phyloP scores from a whole-genome alignment of 2,888 invertebrate genomes.

The Latrodectus elegans region DNA sequence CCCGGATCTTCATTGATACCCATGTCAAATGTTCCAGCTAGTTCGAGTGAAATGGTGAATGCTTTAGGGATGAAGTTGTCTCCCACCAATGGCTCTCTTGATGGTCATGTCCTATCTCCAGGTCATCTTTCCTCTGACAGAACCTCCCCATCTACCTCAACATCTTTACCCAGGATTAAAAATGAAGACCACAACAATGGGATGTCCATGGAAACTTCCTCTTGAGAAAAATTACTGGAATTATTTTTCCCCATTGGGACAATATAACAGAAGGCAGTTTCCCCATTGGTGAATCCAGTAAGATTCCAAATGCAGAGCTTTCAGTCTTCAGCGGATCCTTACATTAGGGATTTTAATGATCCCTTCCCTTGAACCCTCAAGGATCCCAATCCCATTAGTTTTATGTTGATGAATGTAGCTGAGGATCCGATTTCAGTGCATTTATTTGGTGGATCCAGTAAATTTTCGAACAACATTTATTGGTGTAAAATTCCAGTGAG shows the following conservation, averaged over 20 bases:
- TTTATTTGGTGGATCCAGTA: not conserved
- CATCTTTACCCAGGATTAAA: constrained; percentile 29
- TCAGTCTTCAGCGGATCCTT: not conserved
- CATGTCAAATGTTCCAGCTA: constrained; percentile 43
- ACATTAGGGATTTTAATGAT: too few species aligned
- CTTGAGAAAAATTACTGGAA: constrained; percentile 23
- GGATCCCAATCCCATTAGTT: not conserved
- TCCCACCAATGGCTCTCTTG: constrained; percentile 46
- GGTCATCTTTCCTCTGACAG: constrained; percentile 30
- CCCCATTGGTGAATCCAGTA: not conserved
- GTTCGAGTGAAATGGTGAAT: constrained; percentile 37
- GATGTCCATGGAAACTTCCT: constrained; percentile 60
- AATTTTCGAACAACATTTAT: not conserved
- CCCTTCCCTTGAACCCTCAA: too few species aligned
- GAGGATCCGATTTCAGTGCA: not conserved
- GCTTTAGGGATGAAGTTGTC: constrained; percentile 37
- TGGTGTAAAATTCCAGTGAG: not conserved
- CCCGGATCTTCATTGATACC: constrained; percentile 43
- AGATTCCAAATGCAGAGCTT: constrained; percentile 1
- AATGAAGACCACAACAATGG: constrained; percentile 34
- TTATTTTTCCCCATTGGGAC: not conserved
- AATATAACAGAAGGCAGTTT: not conserved
- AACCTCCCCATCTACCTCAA: constrained; percentile 46
- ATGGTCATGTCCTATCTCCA: constrained; percentile 36
- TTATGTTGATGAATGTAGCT: not conserved